Evolutionary conservation across 2,113 vertebrate genomes (phyloP), one percentile per base, ranked within the genome.

Genomic region (Aix galericulata): DNA sequence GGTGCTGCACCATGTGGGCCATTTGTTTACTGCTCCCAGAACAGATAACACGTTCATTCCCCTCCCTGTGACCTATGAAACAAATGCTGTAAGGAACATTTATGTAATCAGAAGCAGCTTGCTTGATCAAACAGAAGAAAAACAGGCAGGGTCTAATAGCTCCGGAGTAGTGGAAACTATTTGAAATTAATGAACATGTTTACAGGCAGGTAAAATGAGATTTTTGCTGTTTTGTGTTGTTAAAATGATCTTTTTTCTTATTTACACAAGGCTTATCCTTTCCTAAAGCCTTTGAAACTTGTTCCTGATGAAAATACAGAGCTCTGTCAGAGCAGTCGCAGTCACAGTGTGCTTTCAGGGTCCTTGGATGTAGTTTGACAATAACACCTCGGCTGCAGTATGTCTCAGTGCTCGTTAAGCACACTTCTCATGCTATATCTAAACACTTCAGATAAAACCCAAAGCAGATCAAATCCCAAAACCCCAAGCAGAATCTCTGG

Each of bases 401-500:
- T 17, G 26, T 22, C 56, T 20, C 16, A 11, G 69, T 1, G 8
- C 60, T 78, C 3, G 14, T 16, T n/a, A 15, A 53, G 29, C 32
- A 2, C 13, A 2, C 9, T 55, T 71, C 12, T 64, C 4, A 0
- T 71, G 38, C 38, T 12, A 3, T 13, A 10, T 32, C 71, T 40
- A 10, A 40, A 32, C 46, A 40, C 15, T 66, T 17, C 20, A 25
- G 21, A 13, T n/a, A 10, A 73, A 86, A 62, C 9, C 29, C 32
- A 8, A 55, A 77, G 73, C 79, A 82, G 64, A 86, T 44, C 2
- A 44, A 44, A 44, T 44, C 44, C 44, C 7, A 7, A 72, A 86
- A 60, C 8, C 27, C 32, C 7, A 60, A 77, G 73, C 79, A 82
- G 64, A 86, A 60, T 34, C 64, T 66, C 64, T 17, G 31, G 6